Conservation (phyloP, 2,113 vertebrate species). For the Sorex fumeus region DNA sequence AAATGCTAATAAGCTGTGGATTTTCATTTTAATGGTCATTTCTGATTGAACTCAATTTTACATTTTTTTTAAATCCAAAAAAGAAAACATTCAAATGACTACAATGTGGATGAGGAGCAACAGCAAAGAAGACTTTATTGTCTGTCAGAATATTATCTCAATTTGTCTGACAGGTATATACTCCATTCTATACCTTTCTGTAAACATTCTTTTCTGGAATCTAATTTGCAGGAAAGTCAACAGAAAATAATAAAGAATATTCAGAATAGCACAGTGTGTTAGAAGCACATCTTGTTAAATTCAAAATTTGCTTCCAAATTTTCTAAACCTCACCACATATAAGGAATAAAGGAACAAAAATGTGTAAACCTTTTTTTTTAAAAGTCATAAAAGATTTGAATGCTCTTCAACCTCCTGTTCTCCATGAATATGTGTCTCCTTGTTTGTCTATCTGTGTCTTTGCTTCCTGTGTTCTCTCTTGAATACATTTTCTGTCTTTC, state of each 20-base stretch:
- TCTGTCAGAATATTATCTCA: background rate
- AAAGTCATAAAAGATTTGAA: too few relatives aligned
- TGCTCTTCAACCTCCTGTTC: too few relatives aligned
- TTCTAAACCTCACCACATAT: background rate
- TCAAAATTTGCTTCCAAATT: background rate
- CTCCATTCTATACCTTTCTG: background rate
- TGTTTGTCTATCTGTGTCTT: too few relatives aligned
- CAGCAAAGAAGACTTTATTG: background rate
- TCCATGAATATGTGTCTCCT: too few relatives aligned
- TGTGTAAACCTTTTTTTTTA: background rate
- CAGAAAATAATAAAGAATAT: background rate
- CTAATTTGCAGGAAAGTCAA: background rate
- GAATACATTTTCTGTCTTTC: too few relatives aligned
- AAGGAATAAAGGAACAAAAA: background rate
- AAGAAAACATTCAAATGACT: background rate
- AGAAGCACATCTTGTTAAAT: background rate
- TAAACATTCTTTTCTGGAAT: conserved; percentile 16
- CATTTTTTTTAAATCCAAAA: background rate
- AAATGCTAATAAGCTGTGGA: background rate
- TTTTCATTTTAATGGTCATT: background rate
- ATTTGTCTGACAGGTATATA: background rate
- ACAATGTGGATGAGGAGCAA: background rate
- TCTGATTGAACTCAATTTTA: background rate
- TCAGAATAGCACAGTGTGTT: background rate
- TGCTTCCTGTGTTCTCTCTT: too few relatives aligned